phyloP scores from a whole-genome alignment of 2,113 vertebrate species.

The Grammomys surdaster region DNA sequence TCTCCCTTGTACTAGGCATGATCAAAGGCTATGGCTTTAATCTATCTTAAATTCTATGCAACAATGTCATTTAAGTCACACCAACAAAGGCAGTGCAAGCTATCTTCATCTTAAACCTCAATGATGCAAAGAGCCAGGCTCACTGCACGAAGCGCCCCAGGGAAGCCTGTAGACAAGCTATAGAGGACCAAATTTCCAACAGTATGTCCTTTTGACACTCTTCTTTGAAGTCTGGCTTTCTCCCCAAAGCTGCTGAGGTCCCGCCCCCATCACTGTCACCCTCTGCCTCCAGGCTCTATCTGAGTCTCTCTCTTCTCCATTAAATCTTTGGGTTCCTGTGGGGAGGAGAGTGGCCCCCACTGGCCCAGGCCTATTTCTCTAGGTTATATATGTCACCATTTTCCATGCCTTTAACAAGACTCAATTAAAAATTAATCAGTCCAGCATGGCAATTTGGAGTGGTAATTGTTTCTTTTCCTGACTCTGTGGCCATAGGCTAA shows the following conservation, averaged over 20 bases:
- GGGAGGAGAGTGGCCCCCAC: slow-evolving; percentile 74
- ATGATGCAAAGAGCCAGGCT: not conserved
- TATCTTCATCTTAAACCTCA: not conserved
- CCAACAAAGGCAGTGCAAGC: not conserved
- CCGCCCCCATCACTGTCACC: slow-evolving; percentile 41
- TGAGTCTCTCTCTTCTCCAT: slow-evolving; percentile 31
- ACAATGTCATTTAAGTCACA: not conserved
- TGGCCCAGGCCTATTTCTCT: slow-evolving; percentile 79
- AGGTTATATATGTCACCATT: slow-evolving; percentile 83
- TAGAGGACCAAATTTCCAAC: not conserved
- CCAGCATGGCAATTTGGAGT: slow-evolving; percentile 82
- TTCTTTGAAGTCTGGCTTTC: slow-evolving; percentile 78
- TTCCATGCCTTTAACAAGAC: slow-evolving; percentile 86
- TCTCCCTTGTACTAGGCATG: not conserved
- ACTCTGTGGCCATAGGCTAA: slow-evolving; percentile 86
- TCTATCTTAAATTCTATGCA: not conserved
- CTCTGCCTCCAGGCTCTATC: slow-evolving; percentile 62
- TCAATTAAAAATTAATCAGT: slow-evolving; percentile 86
- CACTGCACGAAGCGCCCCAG: not conserved
- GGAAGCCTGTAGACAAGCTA: not conserved
- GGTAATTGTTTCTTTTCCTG: slow-evolving; percentile 80
- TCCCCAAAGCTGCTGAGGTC: not conserved
- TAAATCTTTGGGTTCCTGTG: slow-evolving; percentile 51
- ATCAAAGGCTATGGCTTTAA: not conserved
- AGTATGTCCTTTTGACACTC: slow-evolving; percentile 47